Evolutionary conservation across 2,113 vertebrate genomes (phyloP).

Genomic region (Setophaga kirtlandii): DNA sequence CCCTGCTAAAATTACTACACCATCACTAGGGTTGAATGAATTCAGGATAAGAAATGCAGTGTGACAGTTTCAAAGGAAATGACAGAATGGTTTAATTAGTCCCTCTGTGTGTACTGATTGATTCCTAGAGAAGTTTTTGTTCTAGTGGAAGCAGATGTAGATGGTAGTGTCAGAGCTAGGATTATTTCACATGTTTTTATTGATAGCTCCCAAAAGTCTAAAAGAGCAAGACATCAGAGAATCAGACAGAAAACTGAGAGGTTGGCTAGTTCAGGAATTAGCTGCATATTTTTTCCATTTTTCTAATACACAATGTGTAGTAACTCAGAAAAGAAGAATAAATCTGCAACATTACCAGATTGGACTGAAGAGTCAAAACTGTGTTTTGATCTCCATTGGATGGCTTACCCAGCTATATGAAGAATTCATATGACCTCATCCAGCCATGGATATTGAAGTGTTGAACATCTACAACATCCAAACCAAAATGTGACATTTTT

Average conservation of each 20-base stretch:
- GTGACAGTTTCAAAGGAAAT: slow-evolving; percentile 73
- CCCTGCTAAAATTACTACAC: slow-evolving; percentile 63
- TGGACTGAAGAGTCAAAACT: background rate
- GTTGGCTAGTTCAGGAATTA: background rate
- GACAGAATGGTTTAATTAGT: slow-evolving; percentile 72
- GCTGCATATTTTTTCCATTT: background rate
- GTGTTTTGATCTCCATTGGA: background rate
- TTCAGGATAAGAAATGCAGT: slow-evolving; percentile 61
- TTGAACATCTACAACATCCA: background rate
- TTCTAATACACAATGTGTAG: background rate
- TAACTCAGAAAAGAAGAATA: slow-evolving; percentile 7
- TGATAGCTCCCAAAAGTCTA: slow-evolving; percentile 9
- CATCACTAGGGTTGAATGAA: slow-evolving; percentile 56
- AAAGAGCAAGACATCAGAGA: background rate
- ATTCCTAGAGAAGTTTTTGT: slow-evolving; percentile 69
- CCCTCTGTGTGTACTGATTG: slow-evolving; percentile 58
- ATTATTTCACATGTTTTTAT: slow-evolving; percentile 16
- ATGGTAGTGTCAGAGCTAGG: slow-evolving; percentile 17
- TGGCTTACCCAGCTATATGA: background rate
- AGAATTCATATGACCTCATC: background rate
- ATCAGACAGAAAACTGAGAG: background rate
- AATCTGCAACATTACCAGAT: background rate
- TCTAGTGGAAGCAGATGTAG: slow-evolving; percentile 69
- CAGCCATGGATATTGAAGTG: background rate
- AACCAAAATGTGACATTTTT: background rate